Evolutionary conservation across 2,888 invertebrate genomes (phyloP).

Genomic region (Anthrax anthrax): DNA sequence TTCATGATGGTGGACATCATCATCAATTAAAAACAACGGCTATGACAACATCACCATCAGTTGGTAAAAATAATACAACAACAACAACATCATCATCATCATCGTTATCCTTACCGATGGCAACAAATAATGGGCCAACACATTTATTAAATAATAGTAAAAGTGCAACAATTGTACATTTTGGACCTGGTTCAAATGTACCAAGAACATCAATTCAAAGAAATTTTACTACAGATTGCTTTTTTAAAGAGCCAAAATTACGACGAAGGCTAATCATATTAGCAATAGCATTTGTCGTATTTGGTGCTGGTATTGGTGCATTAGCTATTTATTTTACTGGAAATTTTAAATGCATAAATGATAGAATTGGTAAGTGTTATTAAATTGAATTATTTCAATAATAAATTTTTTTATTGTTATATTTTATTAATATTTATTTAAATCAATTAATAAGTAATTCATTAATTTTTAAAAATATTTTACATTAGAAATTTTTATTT

Average conservation of each 20-base stretch:
- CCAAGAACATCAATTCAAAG: constrained; percentile 16
- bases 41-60: background rate
- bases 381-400: too few species aligned
- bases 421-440: too few species aligned
- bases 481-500: too few species aligned
- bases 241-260: constrained; percentile 52
- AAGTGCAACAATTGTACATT: constrained; percentile 30
- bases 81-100: constrained; percentile 2
- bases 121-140: constrained; percentile 12
- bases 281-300: constrained; percentile 30
- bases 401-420: too few species aligned
- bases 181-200: constrained; percentile 15
- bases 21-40: too few species aligned
- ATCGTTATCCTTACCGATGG: constrained; percentile 10
- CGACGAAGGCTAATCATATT: constrained; percentile 38
- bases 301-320: constrained; percentile 33
- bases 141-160: constrained; percentile 12
- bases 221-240: constrained; percentile 8
- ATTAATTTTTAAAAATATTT: too few species aligned
- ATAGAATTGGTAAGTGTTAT: constrained; percentile 2
- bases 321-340: constrained; percentile 30
- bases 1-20: background rate
- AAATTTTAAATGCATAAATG: constrained; percentile 1
- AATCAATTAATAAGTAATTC: too few species aligned
- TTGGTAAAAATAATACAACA: background rate